A percentile compares a stretch with the other conserved stretches of the same genome.
Evolutionary conservation across 2,797 vertebrate species (phyloP).

Genomic region (Paratrypauchen microcephalus): DNA sequence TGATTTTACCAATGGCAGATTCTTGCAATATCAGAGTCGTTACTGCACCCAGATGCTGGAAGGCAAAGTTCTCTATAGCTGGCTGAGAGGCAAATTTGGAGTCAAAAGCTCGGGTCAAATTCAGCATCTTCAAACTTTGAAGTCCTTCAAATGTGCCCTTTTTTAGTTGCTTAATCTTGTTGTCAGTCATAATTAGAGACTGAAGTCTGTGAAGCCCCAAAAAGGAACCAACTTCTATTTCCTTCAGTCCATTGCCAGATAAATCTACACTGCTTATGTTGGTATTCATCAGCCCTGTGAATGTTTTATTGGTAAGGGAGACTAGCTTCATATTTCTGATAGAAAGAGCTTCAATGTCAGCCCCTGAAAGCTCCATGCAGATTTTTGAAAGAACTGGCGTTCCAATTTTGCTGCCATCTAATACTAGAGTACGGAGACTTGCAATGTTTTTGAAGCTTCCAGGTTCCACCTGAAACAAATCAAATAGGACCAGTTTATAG

Average conservation of each 20-base stretch:
- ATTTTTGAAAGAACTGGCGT: slow-evolving; percentile 63
- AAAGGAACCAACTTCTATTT: slow-evolving; percentile 80
- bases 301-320: slow-evolving; percentile 70
- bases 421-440: slow-evolving; percentile 73
- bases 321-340: slow-evolving; percentile 74
- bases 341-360: slow-evolving; percentile 77
- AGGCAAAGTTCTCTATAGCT: slow-evolving; percentile 83
- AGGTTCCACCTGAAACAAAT: slow-evolving; percentile 77
- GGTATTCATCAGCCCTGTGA: slow-evolving; percentile 79
- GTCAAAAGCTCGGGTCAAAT: slow-evolving; percentile 78
- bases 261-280: slow-evolving; percentile 85
- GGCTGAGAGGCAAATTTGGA: slow-evolving; percentile 28
- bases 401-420: slow-evolving; percentile 78
- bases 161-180: slow-evolving; percentile 76
- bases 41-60: slow-evolving; percentile 77
- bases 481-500: slow-evolving; percentile 15
- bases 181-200: slow-evolving; percentile 78
- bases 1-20: slow-evolving; percentile 73
- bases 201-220: slow-evolving; percentile 80
- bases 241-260: slow-evolving; percentile 77
- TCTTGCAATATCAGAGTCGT: slow-evolving; percentile 81
- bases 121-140: slow-evolving; percentile 76
- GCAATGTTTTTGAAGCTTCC: slow-evolving; percentile 83
- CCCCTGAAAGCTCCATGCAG: slow-evolving; percentile 81
- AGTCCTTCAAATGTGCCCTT: slow-evolving; percentile 82